A percentile compares a stretch with the other conserved stretches of the same genome.
Conservation (phyloP, 2,113 vertebrate species). For the Sebastes schlegelii region DNA sequence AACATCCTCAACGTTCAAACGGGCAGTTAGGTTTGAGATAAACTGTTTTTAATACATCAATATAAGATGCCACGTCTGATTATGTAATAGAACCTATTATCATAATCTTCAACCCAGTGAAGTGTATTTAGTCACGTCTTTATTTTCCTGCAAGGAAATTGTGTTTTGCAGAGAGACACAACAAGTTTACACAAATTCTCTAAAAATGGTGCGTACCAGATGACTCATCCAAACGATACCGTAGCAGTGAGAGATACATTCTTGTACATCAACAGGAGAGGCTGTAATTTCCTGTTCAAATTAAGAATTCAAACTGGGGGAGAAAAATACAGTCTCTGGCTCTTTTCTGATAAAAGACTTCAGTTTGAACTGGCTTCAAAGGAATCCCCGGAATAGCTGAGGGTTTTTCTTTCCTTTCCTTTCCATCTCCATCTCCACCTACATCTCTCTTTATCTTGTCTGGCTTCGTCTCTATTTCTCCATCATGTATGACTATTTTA, state of each 20-base stretch:
- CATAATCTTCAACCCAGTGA: background rate
- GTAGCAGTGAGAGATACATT: background rate
- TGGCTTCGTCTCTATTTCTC: background rate
- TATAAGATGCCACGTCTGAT: background rate
- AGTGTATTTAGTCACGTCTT: background rate
- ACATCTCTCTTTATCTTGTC: background rate
- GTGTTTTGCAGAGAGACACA: background rate
- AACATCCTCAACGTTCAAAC: background rate
- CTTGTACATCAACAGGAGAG: conserved; percentile 19
- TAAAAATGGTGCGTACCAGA: background rate
- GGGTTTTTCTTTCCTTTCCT: background rate
- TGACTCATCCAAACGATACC: conserved; percentile 15
- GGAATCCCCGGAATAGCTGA: conserved; percentile 5
- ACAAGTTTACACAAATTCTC: background rate
- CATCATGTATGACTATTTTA: background rate
- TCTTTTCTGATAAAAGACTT: background rate
- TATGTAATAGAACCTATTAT: background rate
- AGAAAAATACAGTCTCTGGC: background rate
- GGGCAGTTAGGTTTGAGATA: background rate
- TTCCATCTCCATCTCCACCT: background rate
- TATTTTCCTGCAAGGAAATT: background rate
- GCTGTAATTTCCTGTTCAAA: conserved; percentile 47
- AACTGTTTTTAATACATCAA: background rate
- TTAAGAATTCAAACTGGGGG: conserved; percentile 20
- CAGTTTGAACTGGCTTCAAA: conserved; percentile 30